phyloP scores from a whole-genome alignment of 2,113 vertebrate genomes.

The Poecile atricapillus region DNA sequence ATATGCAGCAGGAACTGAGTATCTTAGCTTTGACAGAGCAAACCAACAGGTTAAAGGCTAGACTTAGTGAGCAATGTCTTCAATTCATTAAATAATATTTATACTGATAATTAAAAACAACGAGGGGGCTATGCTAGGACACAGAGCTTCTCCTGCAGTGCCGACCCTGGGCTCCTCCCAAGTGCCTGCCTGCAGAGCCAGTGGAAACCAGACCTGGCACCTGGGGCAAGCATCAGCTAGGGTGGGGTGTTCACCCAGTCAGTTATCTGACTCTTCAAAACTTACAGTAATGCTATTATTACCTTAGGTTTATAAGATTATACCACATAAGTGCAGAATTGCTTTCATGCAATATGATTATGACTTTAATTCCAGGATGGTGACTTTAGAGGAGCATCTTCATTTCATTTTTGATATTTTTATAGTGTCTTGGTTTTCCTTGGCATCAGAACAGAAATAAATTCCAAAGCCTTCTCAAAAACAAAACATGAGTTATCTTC shows the following conservation, averaged over 20 bases:
- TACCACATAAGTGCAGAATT: neutral
- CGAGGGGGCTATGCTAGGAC: neutral
- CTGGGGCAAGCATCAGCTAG: neutral
- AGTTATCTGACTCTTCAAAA: neutral
- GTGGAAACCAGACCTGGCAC: neutral
- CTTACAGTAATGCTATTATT: neutral
- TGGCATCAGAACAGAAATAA: slow-evolving; percentile 14
- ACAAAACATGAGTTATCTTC: slow-evolving; percentile 14
- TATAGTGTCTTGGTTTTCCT: neutral
- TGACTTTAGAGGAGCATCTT: neutral
- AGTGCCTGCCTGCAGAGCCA: neutral
- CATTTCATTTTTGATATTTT: neutral
- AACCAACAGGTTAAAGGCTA: neutral
- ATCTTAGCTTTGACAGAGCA: neutral
- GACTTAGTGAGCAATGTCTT: neutral
- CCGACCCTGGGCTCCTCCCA: neutral
- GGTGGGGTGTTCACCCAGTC: neutral
- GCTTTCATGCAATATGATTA: neutral
- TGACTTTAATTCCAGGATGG: neutral
- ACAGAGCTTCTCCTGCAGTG: neutral
- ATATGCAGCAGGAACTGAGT: neutral
- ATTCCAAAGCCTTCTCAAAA: slow-evolving; percentile 23
- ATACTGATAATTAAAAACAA: neutral
- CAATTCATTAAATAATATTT: neutral
- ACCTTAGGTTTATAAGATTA: neutral